These are phyloP conservation scores for Lophotriccus pileatus DNA, from an alignment of 2,797 vertebrate genomes.

Conservation along the genomic window DNA sequence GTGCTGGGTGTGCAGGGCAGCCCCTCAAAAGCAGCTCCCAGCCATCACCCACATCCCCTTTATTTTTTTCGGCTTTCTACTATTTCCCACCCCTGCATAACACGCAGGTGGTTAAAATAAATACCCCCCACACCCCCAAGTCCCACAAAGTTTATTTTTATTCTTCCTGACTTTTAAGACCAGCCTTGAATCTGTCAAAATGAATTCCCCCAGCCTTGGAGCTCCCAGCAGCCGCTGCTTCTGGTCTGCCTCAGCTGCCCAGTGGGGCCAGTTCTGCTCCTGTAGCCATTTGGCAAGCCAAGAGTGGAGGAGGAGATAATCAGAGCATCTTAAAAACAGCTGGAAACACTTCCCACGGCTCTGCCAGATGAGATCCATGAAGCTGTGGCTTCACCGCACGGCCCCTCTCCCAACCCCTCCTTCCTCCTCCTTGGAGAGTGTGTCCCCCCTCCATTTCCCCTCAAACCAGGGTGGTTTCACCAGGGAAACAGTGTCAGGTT, in stretches of 20 bases:
- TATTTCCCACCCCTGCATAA: neutral
- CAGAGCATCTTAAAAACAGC: slow-evolving; percentile 10
- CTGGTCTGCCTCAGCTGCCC: neutral
- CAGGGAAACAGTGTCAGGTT: neutral
- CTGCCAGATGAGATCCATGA: neutral
- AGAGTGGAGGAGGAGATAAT: slow-evolving; percentile 24
- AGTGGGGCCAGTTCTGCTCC: neutral
- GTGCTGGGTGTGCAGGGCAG: rapidly evolving
- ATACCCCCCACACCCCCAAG: neutral
- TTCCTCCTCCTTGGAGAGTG: neutral
- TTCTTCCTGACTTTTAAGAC: slow-evolving; percentile 2
- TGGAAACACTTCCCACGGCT: neutral
- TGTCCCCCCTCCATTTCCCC: neutral
- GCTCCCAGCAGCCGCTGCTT: neutral
- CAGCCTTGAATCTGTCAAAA: neutral
- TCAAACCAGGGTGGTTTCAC: neutral
- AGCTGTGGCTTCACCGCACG: rapidly evolving
- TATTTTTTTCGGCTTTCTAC: neutral
- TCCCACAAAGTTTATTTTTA: neutral
- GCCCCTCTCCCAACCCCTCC: rapidly evolving
- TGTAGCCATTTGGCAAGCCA: neutral
- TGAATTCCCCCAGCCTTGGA: neutral
- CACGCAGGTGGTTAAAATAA: neutral
- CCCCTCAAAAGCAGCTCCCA: neutral
- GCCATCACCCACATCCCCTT: neutral